These are phyloP conservation scores for Gortyna flavago DNA, from an alignment of 2,888 invertebrate species.

Conservation along the genomic window DNA sequence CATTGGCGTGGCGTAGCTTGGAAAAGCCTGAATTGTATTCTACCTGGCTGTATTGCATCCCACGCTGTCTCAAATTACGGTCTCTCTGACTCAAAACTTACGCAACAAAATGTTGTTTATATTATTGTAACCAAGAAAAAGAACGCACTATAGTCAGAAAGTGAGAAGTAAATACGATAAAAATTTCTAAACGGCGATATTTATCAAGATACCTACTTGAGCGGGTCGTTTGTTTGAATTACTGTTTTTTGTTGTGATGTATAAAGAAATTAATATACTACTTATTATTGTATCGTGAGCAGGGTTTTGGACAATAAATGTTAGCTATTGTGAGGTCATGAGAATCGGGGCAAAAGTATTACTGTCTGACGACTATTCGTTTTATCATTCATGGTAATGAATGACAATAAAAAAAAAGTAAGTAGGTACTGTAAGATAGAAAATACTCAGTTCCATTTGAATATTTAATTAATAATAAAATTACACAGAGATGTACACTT, in stretches of 20 bases:
- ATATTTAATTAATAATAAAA: no score
- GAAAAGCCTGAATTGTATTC: not conserved
- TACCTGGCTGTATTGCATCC: not conserved
- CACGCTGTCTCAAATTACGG: not conserved
- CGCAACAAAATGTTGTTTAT: slow-evolving; percentile 2
- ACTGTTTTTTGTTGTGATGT: slow-evolving; percentile 36
- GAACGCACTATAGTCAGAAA: slow-evolving; percentile 19
- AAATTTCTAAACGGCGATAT: slow-evolving; percentile 42
- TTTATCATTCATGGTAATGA: not conserved
- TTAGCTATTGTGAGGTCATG: slow-evolving; percentile 9
- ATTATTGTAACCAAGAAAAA: slow-evolving; percentile 5
- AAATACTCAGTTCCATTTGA: no score
- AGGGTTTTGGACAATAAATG: slow-evolving; percentile 24
- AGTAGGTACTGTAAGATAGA: no score
- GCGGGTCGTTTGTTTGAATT: slow-evolving; percentile 46
- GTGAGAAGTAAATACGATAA: slow-evolving; percentile 31
- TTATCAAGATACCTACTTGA: slow-evolving; percentile 41
- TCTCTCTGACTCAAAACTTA: not conserved
- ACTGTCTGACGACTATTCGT: slow-evolving; percentile 8
- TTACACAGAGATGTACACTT: no score
- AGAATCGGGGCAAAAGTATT: not conserved
- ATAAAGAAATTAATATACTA: slow-evolving; percentile 30
- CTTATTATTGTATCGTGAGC: slow-evolving; percentile 15
- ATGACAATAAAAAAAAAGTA: no score
- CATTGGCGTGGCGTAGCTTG: not conserved